Evolutionary conservation across 2,888 invertebrate genomes (phyloP), one percentile per base, ranked within the genome.

Genomic region (Watsonalla binaria): DNA sequence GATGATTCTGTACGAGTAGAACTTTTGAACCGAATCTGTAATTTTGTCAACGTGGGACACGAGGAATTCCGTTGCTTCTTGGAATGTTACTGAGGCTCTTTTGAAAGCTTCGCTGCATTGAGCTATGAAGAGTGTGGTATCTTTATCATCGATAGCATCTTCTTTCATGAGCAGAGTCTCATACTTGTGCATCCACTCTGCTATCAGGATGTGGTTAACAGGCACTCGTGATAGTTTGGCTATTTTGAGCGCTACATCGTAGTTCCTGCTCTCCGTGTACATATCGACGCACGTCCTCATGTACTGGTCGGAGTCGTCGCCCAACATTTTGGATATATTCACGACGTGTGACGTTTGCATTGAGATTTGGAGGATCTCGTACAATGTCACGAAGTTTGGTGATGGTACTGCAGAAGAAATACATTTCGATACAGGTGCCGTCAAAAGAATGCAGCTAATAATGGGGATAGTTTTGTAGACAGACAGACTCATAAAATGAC

Each of bases 51-150:
- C 91, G 57, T 92, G 88, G 53, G 91, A 85, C 0, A 93, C 82
- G 46, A 94, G 92, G 74, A 95, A 95, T 59, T 93, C 80, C 0
- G 94, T 92, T 0, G 94, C 92, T 14, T 92, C 89, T 57, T 92
- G 92, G 13, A 94, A 93, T 0, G 92, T 82, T 0, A 95, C 92
- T 0, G 92, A 82, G 52, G 93, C 92, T 39, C 90, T 83, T 62
- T 90, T 87, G 60, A 95, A 94, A 51, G 93, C 93, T 50, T 85
- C 78, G 58, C 94, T 93, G 63, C 94, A 94, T 48, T 92, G 84
- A 0, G 90, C 86, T 82, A 94, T 92, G 68, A 93, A 93, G 0
- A 84, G 72, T 0, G 86, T 84, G 42, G 87, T 73, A 7, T 85
- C 79, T 62, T 81, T 88, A 24, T 86, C 79, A 48, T 92, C 78